Conservation (phyloP, 1,140 invertebrate species). For the Sycophaga agraensis region DNA sequence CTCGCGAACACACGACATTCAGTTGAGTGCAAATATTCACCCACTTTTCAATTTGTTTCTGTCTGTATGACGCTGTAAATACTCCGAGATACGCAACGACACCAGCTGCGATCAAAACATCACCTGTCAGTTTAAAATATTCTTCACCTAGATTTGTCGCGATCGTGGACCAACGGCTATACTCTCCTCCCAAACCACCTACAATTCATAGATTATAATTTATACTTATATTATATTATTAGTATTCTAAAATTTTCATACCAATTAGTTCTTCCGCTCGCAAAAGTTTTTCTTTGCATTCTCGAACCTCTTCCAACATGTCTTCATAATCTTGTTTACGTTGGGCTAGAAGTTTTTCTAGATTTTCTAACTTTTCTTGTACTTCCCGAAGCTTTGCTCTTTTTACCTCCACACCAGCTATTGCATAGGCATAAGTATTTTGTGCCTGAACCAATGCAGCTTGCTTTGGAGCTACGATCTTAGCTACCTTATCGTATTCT, state of each 20-base stretch:
- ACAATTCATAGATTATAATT: background rate
- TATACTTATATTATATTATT: background rate
- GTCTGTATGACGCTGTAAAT: conserved; percentile 78
- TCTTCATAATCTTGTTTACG: conserved; percentile 61
- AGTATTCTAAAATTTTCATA: background rate
- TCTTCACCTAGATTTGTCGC: conserved; percentile 72
- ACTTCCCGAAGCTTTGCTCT: conserved; percentile 73
- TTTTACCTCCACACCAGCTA: conserved; percentile 73
- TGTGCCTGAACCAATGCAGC: conserved; percentile 76
- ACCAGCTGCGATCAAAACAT: conserved; percentile 62
- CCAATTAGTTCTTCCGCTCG: conserved; percentile 90
- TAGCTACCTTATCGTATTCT: conserved; percentile 89
- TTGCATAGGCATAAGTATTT: conserved; percentile 67
- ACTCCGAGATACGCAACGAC: conserved; percentile 90
- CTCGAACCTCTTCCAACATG: conserved; percentile 78
- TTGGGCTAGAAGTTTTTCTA: conserved; percentile 70
- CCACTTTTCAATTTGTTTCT: conserved; percentile 76
- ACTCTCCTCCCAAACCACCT: conserved; percentile 76
- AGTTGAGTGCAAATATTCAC: conserved; percentile 64
- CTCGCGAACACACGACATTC: conserved; percentile 74
- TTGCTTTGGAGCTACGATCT: conserved; percentile 87
- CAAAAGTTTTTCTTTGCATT: conserved; percentile 85
- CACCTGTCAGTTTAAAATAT: conserved; percentile 56
- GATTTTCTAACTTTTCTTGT: conserved; percentile 59
- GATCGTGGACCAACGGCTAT: conserved; percentile 78